A percentile compares a stretch with the other conserved stretches of the same genome.
Evolutionary conservation across 2,113 vertebrate species (phyloP).

Genomic region (Cariama cristata): DNA sequence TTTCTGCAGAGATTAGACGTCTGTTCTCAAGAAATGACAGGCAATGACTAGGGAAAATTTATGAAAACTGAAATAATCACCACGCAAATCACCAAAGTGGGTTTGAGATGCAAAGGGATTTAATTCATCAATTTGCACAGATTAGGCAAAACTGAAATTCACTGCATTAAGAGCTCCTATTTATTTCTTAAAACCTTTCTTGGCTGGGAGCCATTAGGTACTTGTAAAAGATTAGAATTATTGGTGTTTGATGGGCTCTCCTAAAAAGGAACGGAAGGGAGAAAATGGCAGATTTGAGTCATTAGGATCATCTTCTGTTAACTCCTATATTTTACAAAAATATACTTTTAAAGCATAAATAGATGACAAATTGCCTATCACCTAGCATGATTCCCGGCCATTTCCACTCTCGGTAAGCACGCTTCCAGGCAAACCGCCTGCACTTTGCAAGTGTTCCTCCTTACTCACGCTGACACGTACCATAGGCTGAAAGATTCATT

Average conservation of each 20-base stretch:
- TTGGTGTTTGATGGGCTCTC: slow-evolving; percentile 57
- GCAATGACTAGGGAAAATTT: slow-evolving; percentile 48
- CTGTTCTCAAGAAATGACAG: slow-evolving; percentile 36
- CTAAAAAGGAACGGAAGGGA: slow-evolving; percentile 43
- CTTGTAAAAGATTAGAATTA: slow-evolving; percentile 70
- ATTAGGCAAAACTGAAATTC: slow-evolving; percentile 72
- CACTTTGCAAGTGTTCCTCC: background rate
- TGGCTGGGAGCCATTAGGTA: slow-evolving; percentile 66
- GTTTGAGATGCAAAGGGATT: slow-evolving; percentile 70
- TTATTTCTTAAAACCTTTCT: slow-evolving; percentile 75
- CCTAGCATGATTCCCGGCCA: background rate
- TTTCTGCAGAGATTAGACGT: background rate
- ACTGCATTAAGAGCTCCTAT: slow-evolving; percentile 70
- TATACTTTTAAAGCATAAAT: slow-evolving; percentile 45
- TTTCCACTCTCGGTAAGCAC: background rate
- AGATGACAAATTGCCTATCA: slow-evolving; percentile 43
- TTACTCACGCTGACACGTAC: background rate
- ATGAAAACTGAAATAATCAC: slow-evolving; percentile 59
- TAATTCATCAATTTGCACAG: slow-evolving; percentile 74
- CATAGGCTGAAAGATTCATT: background rate
- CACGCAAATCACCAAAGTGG: slow-evolving; percentile 69
- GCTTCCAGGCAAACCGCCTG: background rate
- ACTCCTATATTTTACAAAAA: slow-evolving; percentile 56
- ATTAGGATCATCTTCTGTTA: slow-evolving; percentile 57
- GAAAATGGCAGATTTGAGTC: slow-evolving; percentile 48